Base-by-base conservation (phyloP, 2,113 vertebrate species). In the Numida meleagris region DNA sequence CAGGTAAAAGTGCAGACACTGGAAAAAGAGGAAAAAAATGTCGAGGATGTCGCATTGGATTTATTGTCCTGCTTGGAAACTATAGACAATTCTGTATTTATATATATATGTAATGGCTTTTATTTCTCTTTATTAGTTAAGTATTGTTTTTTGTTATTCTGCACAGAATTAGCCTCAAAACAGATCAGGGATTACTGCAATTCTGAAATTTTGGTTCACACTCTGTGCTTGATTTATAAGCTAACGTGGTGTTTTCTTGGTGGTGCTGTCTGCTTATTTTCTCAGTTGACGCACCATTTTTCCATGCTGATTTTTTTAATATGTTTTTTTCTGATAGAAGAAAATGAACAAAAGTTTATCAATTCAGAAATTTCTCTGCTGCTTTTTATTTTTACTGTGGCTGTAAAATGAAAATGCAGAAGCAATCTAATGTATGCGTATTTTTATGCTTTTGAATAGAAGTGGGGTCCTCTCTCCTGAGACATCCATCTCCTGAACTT, bases 401-500 rank as follows among this genome's bases (percentile, higher is more conserved):
- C 62, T 86, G 9, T 77, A 57, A 51, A 82, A 66, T 82, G n/a
- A 68, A 91, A 75, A 74, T 87, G 46, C 57, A 62, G 27, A 51
- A 95, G 71, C 14, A 80, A 94, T 95, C 94, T 97, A 92, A 96
- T 94, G 77, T 95, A 33, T 93, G 40, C 31, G 12, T 96, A 80
- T 96, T 90, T 96, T 96, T 95, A 79, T 97, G 93, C 95, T 92
- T 97, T 95, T 95, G 50, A 94, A 89, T 95, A 99, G 99, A 99
- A 98, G 99, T 99, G 94, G 99, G 99, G 66, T 99, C 99, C 73
- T 99, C 99, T 12, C 98, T 99, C 58, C 96, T 99, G 96, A 98
- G 99, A 86, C 99, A 99, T 98, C 99, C 99, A 38, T 99, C 99
- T 96, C 99, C 99, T 29, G 99, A 99, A 97, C 98, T 99, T 57